These are phyloP conservation scores for Epizoanthus scotinus DNA, from an alignment of 92 coral and sea anemone genomes.

Conservation along the genomic window DNA sequence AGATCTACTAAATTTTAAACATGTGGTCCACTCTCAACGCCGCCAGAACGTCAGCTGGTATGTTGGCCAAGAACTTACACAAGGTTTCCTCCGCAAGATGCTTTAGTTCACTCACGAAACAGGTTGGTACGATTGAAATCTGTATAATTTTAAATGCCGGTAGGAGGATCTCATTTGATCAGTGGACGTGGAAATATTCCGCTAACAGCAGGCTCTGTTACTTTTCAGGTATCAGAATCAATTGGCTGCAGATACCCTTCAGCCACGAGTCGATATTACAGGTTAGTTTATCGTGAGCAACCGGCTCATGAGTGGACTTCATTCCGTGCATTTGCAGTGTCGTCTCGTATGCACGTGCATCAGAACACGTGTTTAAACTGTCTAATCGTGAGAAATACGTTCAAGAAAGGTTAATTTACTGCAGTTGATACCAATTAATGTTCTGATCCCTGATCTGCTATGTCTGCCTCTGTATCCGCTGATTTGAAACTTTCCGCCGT, in stretches of 20 bases:
- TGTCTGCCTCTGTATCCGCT: no score
- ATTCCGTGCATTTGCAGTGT: background rate
- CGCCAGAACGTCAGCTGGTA: slow-evolving; percentile 66
- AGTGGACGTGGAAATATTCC: background rate
- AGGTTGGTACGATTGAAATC: background rate
- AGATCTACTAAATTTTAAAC: background rate
- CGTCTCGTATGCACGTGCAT: slow-evolving; percentile 3
- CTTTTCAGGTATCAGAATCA: slow-evolving; percentile 33
- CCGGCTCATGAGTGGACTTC: background rate
- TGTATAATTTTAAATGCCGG: slow-evolving; percentile 5
- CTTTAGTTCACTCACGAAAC: slow-evolving; percentile 30
- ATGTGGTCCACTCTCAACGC: slow-evolving; percentile 75
- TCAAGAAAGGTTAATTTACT: background rate
- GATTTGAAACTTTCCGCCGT: no score
- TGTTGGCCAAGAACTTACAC: slow-evolving; percentile 46
- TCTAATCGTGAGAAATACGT: no score
- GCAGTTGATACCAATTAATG: background rate
- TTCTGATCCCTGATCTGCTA: no score
- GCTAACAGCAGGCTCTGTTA: background rate
- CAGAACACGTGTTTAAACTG: no score
- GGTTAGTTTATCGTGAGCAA: slow-evolving; percentile 16
- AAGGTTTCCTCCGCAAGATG: slow-evolving; percentile 25
- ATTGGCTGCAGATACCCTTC: slow-evolving; percentile 17
- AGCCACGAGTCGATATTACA: slow-evolving; percentile 23
- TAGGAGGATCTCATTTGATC: background rate